Conservation (phyloP, 2,797 vertebrate species). For the Pseudomugil gertrudae region DNA sequence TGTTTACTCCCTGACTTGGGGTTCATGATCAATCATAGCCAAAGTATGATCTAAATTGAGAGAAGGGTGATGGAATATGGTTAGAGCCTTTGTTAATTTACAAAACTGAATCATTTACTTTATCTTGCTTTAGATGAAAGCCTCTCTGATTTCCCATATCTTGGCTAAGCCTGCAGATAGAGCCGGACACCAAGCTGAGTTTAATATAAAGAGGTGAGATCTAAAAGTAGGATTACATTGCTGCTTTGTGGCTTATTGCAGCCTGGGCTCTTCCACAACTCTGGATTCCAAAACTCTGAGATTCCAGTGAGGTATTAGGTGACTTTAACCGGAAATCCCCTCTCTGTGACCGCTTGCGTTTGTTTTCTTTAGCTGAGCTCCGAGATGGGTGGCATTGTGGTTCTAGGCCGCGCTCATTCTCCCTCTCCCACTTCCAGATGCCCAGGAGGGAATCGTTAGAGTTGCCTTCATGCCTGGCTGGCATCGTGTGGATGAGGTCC, state of each 20-base stretch:
- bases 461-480: conserved; percentile 75
- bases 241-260: conserved; percentile 61
- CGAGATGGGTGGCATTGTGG: conserved; percentile 79
- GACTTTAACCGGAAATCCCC: conserved; percentile 79
- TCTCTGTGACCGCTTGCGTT: conserved; percentile 73
- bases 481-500: conserved; percentile 71
- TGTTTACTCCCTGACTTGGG: background rate
- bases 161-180: conserved; percentile 39
- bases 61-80: conserved; percentile 26
- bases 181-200: conserved; percentile 53
- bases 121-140: conserved; percentile 61
- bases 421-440: conserved; percentile 75
- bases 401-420: conserved; percentile 67
- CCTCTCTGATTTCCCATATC: conserved; percentile 51
- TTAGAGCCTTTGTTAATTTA: conserved; percentile 46
- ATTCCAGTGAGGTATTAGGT: conserved; percentile 78
- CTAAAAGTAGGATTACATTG: conserved; percentile 61
- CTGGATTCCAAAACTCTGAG: conserved; percentile 69
- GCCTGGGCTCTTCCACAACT: conserved; percentile 47
- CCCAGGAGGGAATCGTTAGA: conserved; percentile 71
- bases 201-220: conserved; percentile 56
- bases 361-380: conserved; percentile 76
- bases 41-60: conserved; percentile 39
- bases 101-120: conserved; percentile 52
- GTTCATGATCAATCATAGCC: conserved; percentile 40